Percentiles rank a stretch among this genome's conserved stretches.
These are phyloP conservation scores for Helarctos malayanus DNA, from an alignment of 2,797 vertebrate species.

Conservation along the genomic window DNA sequence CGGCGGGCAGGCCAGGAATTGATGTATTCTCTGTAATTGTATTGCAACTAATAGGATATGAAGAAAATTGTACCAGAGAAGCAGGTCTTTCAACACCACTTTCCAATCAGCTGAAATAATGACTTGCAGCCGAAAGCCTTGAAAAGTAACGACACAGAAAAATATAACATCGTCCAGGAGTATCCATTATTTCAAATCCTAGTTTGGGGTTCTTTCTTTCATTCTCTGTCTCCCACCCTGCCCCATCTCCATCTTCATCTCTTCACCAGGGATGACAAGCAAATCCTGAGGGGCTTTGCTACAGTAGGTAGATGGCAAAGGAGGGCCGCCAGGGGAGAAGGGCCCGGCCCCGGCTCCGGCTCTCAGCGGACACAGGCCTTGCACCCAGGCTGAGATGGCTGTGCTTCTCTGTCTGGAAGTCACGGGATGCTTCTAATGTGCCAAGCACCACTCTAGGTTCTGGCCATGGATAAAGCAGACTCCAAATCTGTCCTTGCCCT, in stretches of 20 bases:
- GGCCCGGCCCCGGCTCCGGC: too few relatives aligned
- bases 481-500: neutral
- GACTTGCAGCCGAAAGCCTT: conserved; percentile 82
- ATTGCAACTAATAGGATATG: conserved; percentile 91
- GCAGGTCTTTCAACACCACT: conserved; percentile 85
- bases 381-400: neutral
- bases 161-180: conserved; percentile 44
- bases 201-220: neutral
- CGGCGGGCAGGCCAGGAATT: conserved; percentile 89
- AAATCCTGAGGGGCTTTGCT: neutral
- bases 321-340: neutral
- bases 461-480: neutral
- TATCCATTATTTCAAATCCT: neutral
- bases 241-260: neutral
- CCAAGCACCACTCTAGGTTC: neutral
- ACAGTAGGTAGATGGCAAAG: too few relatives aligned
- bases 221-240: neutral
- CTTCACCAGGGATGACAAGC: neutral
- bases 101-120: conserved; percentile 90
- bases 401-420: neutral
- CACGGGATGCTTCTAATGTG: rapidly evolving
- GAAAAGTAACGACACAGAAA: conserved; percentile 71
- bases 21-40: conserved; percentile 91
- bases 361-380: neutral
- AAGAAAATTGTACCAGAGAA: conserved; percentile 89